A percentile compares a stretch with the other conserved stretches of the same genome.
Evolutionary conservation across 2,888 invertebrate species (phyloP).

Genomic region (Parasteatoda lunata): DNA sequence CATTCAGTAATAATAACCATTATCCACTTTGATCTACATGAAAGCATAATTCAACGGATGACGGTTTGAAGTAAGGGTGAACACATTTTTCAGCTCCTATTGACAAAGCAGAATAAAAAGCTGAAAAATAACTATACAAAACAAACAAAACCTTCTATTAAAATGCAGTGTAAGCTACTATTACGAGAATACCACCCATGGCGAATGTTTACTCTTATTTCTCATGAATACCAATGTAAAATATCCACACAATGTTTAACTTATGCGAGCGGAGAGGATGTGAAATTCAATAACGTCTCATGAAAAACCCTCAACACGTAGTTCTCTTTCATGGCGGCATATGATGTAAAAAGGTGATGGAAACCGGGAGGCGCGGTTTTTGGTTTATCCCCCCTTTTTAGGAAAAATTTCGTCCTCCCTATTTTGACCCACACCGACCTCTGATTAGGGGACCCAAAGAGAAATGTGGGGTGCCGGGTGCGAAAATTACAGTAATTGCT

Average conservation of each 20-base stretch:
- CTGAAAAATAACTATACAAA: neutral
- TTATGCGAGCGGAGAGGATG: conserved; percentile 17
- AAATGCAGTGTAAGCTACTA: too few relatives aligned
- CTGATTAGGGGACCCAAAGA: conserved; percentile 57
- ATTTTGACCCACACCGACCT: conserved; percentile 28
- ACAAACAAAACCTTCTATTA: neutral
- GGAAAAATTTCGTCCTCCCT: conserved; percentile 23
- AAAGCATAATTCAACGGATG: too few relatives aligned
- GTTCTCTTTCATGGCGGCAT: conserved; percentile 15
- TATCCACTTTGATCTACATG: too few relatives aligned
- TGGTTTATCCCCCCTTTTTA: conserved; percentile 41
- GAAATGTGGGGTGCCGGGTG: conserved; percentile 45
- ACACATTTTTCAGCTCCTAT: too few relatives aligned
- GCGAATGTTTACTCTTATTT: conserved; percentile 44
- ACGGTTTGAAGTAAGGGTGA: too few relatives aligned
- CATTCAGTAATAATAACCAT: too few relatives aligned
- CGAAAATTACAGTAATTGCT: conserved; percentile 63
- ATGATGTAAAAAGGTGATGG: conserved; percentile 43
- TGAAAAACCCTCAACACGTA: conserved; percentile 8
- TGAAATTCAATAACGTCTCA: conserved; percentile 51
- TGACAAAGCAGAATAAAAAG: neutral
- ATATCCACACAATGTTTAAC: conserved; percentile 33
- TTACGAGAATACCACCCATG: conserved; percentile 52
- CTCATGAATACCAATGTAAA: conserved; percentile 11
- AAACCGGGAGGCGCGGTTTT: conserved; percentile 49